These are phyloP conservation scores for Muschampia plurimacula DNA, from an alignment of 2,888 invertebrate genomes.

Conservation along the genomic window DNA sequence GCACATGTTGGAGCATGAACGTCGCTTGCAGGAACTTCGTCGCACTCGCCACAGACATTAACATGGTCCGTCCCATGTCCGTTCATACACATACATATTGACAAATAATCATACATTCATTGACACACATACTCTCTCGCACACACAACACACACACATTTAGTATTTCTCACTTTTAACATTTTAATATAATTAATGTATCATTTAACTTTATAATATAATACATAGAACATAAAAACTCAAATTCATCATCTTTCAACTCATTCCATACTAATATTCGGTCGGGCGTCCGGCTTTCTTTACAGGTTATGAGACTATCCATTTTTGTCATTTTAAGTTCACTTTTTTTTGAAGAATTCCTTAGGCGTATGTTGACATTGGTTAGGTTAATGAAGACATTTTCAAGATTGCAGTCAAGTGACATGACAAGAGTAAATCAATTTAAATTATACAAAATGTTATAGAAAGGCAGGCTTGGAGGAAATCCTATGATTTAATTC, in stretches of 20 bases:
- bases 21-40: constrained; percentile 90
- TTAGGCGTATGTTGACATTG: constrained; percentile 33
- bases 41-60: constrained; percentile 83
- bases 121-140: constrained; percentile 36
- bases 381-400: constrained; percentile 58
- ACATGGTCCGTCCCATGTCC: constrained; percentile 80
- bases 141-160: constrained; percentile 39
- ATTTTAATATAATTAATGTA: constrained; percentile 33
- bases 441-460: constrained; percentile 83
- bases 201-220: constrained; percentile 31
- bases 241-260: constrained; percentile 44
- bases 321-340: constrained; percentile 25
- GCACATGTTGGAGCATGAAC: constrained; percentile 95
- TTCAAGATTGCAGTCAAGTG: constrained; percentile 54
- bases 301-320: constrained; percentile 62
- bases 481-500: constrained; percentile 83
- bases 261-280: constrained; percentile 56
- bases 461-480: constrained; percentile 84
- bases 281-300: constrained; percentile 66
- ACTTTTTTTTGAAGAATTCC: constrained; percentile 23
- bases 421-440: constrained; percentile 58
- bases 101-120: neutral
- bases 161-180: neutral
- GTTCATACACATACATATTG: constrained; percentile 45
- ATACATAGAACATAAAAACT: constrained; percentile 36